phyloP scores from a whole-genome alignment of 2,888 invertebrate species.

The Microplitis deprimator region DNA sequence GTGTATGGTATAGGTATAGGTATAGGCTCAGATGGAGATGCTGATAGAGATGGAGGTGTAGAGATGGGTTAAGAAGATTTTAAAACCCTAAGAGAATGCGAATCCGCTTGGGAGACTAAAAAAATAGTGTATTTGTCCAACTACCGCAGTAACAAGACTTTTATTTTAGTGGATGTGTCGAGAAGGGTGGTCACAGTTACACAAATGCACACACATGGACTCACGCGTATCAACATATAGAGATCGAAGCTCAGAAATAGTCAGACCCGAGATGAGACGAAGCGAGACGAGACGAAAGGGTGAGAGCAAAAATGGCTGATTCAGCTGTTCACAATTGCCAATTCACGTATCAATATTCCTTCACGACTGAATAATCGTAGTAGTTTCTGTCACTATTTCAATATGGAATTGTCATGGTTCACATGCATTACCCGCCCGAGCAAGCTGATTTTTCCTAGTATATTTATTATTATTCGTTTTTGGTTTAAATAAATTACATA shows the following conservation, averaged over 20 bases:
- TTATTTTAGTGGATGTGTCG: not conserved
- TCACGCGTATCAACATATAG: not conserved
- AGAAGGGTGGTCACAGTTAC: not conserved
- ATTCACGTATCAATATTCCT: slow-evolving; percentile 43
- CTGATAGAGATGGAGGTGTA: not conserved
- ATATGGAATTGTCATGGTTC: slow-evolving; percentile 34
- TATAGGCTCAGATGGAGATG: not conserved
- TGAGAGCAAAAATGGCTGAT: slow-evolving; percentile 35
- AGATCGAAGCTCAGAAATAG: not conserved
- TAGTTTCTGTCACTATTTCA: slow-evolving; percentile 34
- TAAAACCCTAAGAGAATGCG: not conserved
- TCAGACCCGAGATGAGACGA: not conserved
- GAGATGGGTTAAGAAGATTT: not conserved
- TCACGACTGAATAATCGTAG: slow-evolving; percentile 19
- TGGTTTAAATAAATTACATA: not conserved
- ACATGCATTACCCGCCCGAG: slow-evolving; percentile 7
- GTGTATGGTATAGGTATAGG: not conserved
- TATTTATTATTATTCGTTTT: not conserved
- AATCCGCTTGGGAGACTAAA: not conserved
- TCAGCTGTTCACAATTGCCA: slow-evolving; percentile 36
- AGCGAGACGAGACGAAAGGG: not conserved
- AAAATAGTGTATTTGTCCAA: not conserved
- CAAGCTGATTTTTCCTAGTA: not conserved
- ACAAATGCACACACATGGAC: not conserved
- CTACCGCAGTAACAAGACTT: not conserved